Conservation (phyloP, 2,888 invertebrate species). For the Plemyria rubiginata region DNA sequence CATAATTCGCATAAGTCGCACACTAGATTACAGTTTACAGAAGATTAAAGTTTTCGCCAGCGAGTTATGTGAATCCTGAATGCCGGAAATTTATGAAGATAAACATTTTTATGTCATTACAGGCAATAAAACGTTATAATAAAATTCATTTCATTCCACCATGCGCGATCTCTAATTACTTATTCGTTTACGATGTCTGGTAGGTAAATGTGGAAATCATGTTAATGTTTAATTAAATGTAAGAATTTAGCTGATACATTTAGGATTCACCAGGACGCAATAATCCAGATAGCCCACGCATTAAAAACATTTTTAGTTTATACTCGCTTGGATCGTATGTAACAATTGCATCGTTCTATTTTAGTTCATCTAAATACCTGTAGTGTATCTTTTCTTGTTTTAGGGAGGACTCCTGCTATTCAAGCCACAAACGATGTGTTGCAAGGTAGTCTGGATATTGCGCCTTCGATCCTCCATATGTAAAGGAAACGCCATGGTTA, state of each 20-base stretch:
- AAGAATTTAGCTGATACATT: conserved; percentile 53
- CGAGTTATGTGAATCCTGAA: conserved; percentile 81
- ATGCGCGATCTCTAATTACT: conserved; percentile 60
- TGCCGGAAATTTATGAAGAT: conserved; percentile 66
- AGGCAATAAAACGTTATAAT: conserved; percentile 58
- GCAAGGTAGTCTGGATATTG: conserved; percentile 69
- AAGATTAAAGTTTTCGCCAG: conserved; percentile 59
- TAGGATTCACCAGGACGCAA: conserved; percentile 83
- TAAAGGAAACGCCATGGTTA: conserved; percentile 54
- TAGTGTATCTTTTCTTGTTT: conserved; percentile 12
- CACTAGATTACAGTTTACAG: conserved; percentile 52
- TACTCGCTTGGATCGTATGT: conserved; percentile 24
- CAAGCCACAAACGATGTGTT: conserved; percentile 63
- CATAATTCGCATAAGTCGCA: conserved; percentile 71
- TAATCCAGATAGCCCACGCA: conserved; percentile 49
- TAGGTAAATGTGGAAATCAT: conserved; percentile 44
- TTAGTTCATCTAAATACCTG: conserved; percentile 29
- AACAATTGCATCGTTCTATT: conserved; percentile 24
- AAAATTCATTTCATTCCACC: conserved; percentile 52
- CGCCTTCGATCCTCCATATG: conserved; percentile 80
- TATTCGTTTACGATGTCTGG: conserved; percentile 58
- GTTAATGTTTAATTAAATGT: conserved; percentile 32
- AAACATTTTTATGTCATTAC: conserved; percentile 63
- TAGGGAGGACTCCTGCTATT: conserved; percentile 37
- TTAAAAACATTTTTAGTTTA: conserved; percentile 13